A percentile compares a stretch with the other conserved stretches of the same genome.
Conservation (phyloP, 2,113 vertebrate genomes). For the Calidris pugnax region DNA sequence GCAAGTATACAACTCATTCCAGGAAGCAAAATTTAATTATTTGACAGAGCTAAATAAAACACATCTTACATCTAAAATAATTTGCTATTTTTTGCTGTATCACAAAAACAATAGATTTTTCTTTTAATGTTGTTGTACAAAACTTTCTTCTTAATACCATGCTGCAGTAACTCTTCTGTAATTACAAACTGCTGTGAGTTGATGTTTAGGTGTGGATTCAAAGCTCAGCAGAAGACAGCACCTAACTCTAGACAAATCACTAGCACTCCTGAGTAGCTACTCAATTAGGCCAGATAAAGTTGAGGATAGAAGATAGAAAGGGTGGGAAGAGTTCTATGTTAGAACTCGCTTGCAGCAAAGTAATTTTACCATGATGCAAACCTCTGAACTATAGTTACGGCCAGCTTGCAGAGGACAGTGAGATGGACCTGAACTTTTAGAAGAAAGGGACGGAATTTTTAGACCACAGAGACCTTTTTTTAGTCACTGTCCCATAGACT, state of each 20-base stretch:
- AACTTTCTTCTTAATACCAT: background rate
- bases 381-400: background rate
- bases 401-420: background rate
- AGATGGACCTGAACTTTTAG: background rate
- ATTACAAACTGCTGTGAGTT: background rate
- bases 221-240: background rate
- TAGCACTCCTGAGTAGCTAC: background rate
- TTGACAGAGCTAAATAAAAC: slow-evolving; percentile 73
- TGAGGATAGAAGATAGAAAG: background rate
- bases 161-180: background rate
- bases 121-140: background rate
- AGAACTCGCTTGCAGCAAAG: background rate
- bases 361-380: background rate
- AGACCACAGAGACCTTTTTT: background rate
- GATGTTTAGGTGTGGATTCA: background rate
- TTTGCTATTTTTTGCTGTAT: slow-evolving; percentile 63
- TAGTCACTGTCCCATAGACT: background rate
- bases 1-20: slow-evolving; percentile 72
- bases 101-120: slow-evolving; percentile 24
- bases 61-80: slow-evolving; percentile 66
- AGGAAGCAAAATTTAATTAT: slow-evolving; percentile 75
- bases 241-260: background rate
- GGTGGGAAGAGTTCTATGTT: background rate
- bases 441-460: background rate
- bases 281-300: background rate